Evolutionary conservation across 2,888 invertebrate species (phyloP).

Genomic region (Lepeophtheirus nordmannii): DNA sequence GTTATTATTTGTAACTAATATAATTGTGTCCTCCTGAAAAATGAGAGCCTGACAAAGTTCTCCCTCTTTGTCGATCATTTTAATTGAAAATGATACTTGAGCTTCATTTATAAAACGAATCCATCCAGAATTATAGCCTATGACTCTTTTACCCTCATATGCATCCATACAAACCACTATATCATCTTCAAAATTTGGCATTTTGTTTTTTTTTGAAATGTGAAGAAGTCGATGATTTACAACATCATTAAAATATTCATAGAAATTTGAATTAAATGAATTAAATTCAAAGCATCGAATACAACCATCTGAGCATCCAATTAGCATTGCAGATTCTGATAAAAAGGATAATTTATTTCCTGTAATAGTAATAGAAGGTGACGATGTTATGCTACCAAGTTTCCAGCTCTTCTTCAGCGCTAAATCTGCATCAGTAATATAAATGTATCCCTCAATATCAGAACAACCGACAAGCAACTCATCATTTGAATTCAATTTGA

Average conservation of each 20-base stretch:
- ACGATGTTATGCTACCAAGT: too few species aligned
- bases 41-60: slow-evolving; percentile 3
- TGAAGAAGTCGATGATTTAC: neutral
- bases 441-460: neutral
- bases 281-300: neutral
- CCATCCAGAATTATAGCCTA: neutral
- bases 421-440: neutral
- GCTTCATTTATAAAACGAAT: neutral
- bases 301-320: neutral
- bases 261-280: neutral
- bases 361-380: neutral
- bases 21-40: neutral
- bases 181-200: neutral
- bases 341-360: neutral
- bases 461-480: neutral
- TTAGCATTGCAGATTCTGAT: neutral
- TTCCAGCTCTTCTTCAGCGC: neutral
- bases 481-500: too few species aligned
- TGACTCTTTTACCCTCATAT: neutral
- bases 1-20: neutral
- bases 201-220: too few species aligned
- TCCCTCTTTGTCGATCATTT: neutral
- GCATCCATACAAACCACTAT: neutral
- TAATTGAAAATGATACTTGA: neutral
- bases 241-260: neutral